Conservation (phyloP, 1,140 invertebrate species). For the Daktulosphaira vitifoliae region DNA sequence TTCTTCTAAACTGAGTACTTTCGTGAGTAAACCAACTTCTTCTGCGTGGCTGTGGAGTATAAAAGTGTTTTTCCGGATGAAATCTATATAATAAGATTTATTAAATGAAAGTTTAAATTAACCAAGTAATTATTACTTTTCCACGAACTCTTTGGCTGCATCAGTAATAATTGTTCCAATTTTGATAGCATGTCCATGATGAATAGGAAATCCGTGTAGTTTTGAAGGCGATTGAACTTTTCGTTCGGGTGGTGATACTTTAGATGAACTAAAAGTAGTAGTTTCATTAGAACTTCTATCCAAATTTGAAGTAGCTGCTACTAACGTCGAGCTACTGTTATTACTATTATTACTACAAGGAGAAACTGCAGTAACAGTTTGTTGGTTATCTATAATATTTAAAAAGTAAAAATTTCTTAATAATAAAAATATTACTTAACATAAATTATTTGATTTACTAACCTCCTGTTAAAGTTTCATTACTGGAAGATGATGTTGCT, state of each 20-base stretch:
- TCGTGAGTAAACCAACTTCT: conserved; percentile 28
- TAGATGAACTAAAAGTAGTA: neutral
- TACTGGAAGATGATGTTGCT: conserved; percentile 60
- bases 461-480: conserved; percentile 60
- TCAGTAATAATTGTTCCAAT: conserved; percentile 21
- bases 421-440: neutral
- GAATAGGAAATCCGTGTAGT: conserved; percentile 8
- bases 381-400: conserved; percentile 25
- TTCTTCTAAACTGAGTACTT: conserved; percentile 4
- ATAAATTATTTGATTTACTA: conserved; percentile 42
- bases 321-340: conserved; percentile 22
- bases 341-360: conserved; percentile 25
- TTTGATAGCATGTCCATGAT: conserved; percentile 25
- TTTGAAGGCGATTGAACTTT: conserved; percentile 28
- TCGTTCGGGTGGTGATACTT: conserved; percentile 18
- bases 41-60: conserved; percentile 5
- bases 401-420: conserved; percentile 10
- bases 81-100: neutral
- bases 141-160: conserved; percentile 22
- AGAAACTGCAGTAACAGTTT: conserved; percentile 10
- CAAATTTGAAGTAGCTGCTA: conserved; percentile 5
- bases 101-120: neutral
- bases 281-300: conserved; percentile 3
- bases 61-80: conserved; percentile 23
- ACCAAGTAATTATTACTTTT: conserved; percentile 8